Conservation (phyloP, 2,797 vertebrate genomes). For the Cheirogaleus major region DNA sequence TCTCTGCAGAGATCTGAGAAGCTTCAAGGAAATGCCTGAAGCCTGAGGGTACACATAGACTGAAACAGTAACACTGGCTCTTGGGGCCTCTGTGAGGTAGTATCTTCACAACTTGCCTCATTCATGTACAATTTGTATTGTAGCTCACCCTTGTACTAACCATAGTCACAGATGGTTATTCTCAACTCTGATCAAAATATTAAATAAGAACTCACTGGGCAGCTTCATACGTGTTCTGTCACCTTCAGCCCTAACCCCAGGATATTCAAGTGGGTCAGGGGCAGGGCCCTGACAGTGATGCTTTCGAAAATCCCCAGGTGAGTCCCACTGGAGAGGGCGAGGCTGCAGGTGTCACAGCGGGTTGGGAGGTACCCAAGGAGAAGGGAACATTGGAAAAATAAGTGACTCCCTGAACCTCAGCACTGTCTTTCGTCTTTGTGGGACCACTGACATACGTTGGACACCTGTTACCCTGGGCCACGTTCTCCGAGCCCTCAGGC, state of each 20-base stretch:
- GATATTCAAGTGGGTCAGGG: not conserved
- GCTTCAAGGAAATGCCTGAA: not conserved
- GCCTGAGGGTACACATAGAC: not conserved
- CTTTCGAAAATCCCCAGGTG: not conserved
- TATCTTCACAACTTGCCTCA: not conserved
- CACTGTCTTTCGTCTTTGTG: not conserved
- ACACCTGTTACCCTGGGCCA: not conserved
- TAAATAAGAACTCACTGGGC: not conserved
- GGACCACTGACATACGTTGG: fast-evolving
- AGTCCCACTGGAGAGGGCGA: not conserved
- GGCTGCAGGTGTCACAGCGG: not conserved
- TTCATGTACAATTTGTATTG: not conserved
- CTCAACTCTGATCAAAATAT: not conserved
- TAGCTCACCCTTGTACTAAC: not conserved
- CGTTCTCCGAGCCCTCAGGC: not conserved
- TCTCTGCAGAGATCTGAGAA: not conserved
- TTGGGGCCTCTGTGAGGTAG: not conserved
- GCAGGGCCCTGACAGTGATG: not conserved
- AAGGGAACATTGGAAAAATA: not conserved
- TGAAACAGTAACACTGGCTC: not conserved
- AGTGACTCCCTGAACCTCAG: not conserved
- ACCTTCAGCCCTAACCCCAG: not conserved
- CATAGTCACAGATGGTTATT: not conserved
- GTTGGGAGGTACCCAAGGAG: not conserved
- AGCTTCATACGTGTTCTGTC: not conserved